Evolutionary conservation across 2,888 invertebrate species (phyloP), one percentile per base, ranked within the genome.

Genomic region (Nasonovia ribisnigri): DNA sequence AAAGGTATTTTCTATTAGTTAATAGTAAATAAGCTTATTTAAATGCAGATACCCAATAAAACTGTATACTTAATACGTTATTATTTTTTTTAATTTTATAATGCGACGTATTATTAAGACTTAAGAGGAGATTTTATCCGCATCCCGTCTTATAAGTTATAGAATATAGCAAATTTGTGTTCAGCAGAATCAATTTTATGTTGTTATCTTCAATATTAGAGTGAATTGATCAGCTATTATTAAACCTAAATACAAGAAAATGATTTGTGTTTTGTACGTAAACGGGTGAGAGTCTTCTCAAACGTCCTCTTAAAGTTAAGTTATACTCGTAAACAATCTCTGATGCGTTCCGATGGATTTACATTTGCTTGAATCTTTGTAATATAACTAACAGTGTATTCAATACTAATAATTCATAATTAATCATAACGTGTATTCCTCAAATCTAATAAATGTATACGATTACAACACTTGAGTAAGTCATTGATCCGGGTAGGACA

Each of bases 401-500:
- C 20, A 0, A 29, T 60, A 24, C 20, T 54, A 4, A 60, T 29
- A 11, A 60, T 16, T 67, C n/a, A 77, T 36, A 36, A 77, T 36
- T 8, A 20, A 16, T n/a, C 20, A 36, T 8, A 16, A 1, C 5
- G 3, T 77, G 13, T 36, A 36, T 36, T 36, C 20, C 26, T 77
- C 36, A 77, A 77, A 3, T 20, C 20, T 77, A 36, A 36, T 77
- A 36, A n/a, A 77, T 77, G n/a, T 36, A 36, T 77, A 6, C 6
- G 36, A 36, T 6, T 77, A 20, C 8, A 77, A 36, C 6, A 67
- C 10, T 46, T n/a, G 16, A 60, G 46, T 90, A 60, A 60, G 60
- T 67, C 60, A 46, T 60, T 46, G 89, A 88, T 67, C 46, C 42
- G n/a, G 36, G 60, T 90, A 90, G 46, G 43, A 3, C 43, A 90